phyloP scores from a whole-genome alignment of 2,797 vertebrate species.

The Labeo calbasu region DNA sequence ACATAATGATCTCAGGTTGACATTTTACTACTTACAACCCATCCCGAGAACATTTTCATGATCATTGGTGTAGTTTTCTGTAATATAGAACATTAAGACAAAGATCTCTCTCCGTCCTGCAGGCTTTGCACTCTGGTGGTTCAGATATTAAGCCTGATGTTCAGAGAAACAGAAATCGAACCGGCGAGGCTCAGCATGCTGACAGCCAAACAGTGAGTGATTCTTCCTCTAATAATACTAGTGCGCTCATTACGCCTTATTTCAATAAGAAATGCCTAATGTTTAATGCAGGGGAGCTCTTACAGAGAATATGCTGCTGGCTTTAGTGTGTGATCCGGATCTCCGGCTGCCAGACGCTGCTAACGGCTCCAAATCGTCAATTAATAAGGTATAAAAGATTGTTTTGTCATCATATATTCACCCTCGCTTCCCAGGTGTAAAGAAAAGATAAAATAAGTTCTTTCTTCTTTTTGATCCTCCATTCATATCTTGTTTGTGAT shows the following conservation, averaged over 20 bases:
- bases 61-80: not conserved
- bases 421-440: not conserved
- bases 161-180: slow-evolving; percentile 81
- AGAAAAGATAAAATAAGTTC: not conserved
- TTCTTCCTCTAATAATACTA: not conserved
- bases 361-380: not conserved
- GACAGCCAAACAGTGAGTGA: slow-evolving; percentile 74
- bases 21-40: not conserved
- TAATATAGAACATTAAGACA: not conserved
- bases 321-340: slow-evolving; percentile 69
- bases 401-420: not conserved
- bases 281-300: slow-evolving; percentile 69
- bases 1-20: not conserved
- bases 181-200: slow-evolving; percentile 71
- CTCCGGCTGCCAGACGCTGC: slow-evolving; percentile 13
- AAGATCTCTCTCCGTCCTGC: slow-evolving; percentile 36
- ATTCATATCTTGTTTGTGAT: not conserved
- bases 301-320: slow-evolving; percentile 70
- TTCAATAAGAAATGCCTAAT: not conserved
- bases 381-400: slow-evolving; percentile 29
- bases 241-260: not conserved
- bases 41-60: not conserved
- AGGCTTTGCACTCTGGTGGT: slow-evolving; percentile 78
- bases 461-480: not conserved
- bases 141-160: slow-evolving; percentile 81